Evolutionary conservation across 2,113 vertebrate genomes (phyloP).

Genomic region (Oreochromis aureus): DNA sequence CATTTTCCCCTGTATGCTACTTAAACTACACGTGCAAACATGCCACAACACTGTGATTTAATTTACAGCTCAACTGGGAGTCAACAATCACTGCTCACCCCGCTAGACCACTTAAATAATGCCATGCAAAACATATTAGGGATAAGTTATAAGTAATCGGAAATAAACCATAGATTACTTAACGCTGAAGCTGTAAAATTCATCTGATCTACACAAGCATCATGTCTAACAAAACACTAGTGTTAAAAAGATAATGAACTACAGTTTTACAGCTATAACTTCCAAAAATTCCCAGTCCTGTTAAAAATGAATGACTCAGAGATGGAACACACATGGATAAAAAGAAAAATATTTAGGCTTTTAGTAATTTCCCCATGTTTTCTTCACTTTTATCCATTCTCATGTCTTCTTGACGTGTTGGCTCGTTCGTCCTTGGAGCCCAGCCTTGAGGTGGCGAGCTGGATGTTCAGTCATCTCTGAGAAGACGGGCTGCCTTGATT

Average conservation of each 20-base stretch:
- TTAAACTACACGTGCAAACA: rapidly evolving
- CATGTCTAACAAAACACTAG: rapidly evolving
- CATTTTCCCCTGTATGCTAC: not conserved
- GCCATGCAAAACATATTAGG: not conserved
- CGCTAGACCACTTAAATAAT: not conserved
- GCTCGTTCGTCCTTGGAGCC: not conserved
- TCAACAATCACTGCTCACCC: not conserved
- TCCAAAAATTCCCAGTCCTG: not conserved
- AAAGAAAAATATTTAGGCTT: not conserved
- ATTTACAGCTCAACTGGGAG: not conserved
- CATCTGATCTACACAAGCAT: not conserved
- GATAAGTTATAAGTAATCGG: not conserved
- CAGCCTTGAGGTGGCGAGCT: not conserved
- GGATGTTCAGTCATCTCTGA: constrained; percentile 15
- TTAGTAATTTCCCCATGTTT: rapidly evolving
- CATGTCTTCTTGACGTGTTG: not conserved
- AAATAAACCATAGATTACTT: not conserved
- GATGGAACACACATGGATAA: not conserved
- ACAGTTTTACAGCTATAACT: not conserved
- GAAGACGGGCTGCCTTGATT: constrained; percentile 15
- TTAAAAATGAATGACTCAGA: rapidly evolving
- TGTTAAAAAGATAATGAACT: not conserved
- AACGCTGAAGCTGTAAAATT: not conserved
- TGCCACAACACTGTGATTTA: not conserved
- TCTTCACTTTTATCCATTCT: not conserved